phyloP scores from a whole-genome alignment of 2,113 vertebrate species.

The Barbus barbus region DNA sequence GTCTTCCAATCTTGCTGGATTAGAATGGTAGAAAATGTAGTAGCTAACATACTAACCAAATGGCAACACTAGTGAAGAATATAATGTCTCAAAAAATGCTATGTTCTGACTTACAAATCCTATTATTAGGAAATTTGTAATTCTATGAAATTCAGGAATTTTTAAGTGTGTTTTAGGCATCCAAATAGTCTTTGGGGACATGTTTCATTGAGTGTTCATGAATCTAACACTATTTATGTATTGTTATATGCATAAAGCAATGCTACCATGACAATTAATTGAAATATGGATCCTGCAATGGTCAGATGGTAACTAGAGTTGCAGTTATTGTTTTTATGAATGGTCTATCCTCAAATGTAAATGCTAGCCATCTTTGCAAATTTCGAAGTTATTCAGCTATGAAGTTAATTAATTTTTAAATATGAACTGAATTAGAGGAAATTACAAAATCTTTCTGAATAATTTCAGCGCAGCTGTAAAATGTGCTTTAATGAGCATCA shows the following conservation, averaged over 20 bases:
- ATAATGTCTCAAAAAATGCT: too few relatives aligned
- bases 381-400: neutral
- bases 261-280: neutral
- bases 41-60: too few relatives aligned
- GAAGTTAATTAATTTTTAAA: neutral
- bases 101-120: too few relatives aligned
- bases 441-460: neutral
- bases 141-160: too few relatives aligned
- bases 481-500: conserved; percentile 10
- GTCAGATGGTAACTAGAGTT: neutral
- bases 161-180: neutral
- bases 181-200: neutral
- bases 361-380: neutral
- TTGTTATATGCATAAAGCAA: neutral
- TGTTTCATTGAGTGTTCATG: neutral
- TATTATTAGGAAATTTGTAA: too few relatives aligned
- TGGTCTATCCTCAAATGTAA: neutral
- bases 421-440: neutral
- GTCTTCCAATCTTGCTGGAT: too few relatives aligned
- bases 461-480: conserved; percentile 10
- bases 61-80: too few relatives aligned
- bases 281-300: neutral
- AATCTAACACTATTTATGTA: neutral
- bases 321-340: neutral
- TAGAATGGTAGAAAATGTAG: too few relatives aligned